Percentiles rank a stretch among this genome's conserved stretches.
phyloP scores from a whole-genome alignment of 2,797 vertebrate species.

The Pelochelys cantorii region DNA sequence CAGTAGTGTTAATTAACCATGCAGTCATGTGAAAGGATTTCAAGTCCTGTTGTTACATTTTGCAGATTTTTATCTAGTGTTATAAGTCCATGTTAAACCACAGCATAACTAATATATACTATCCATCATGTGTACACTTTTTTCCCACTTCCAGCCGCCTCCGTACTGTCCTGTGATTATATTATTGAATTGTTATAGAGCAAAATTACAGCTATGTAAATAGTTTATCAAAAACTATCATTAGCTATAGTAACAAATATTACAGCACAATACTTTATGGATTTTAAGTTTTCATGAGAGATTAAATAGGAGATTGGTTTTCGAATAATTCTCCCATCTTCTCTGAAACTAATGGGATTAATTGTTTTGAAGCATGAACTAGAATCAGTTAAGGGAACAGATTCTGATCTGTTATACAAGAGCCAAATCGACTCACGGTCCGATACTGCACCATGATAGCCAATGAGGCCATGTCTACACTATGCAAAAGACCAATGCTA shows the following conservation, averaged over 20 bases:
- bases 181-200: background rate
- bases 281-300: slow-evolving; percentile 8
- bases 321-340: background rate
- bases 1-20: background rate
- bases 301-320: background rate
- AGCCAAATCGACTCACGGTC: background rate
- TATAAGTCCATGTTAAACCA: background rate
- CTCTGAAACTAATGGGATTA: background rate
- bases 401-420: background rate
- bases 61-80: too few species aligned
- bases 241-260: background rate
- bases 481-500: too few species aligned
- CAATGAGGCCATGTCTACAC: background rate
- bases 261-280: background rate
- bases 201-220: background rate
- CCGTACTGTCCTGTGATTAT: background rate
- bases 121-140: background rate
- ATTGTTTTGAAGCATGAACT: background rate
- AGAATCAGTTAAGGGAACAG: background rate
- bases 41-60: too few species aligned
- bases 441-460: background rate
- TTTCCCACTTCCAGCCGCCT: background rate
- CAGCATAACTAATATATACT: slow-evolving; percentile 6
- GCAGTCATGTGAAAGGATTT: background rate
- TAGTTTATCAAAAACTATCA: background rate